phyloP scores from a whole-genome alignment of 1,140 invertebrate species.

The Bacillus rossius region DNA sequence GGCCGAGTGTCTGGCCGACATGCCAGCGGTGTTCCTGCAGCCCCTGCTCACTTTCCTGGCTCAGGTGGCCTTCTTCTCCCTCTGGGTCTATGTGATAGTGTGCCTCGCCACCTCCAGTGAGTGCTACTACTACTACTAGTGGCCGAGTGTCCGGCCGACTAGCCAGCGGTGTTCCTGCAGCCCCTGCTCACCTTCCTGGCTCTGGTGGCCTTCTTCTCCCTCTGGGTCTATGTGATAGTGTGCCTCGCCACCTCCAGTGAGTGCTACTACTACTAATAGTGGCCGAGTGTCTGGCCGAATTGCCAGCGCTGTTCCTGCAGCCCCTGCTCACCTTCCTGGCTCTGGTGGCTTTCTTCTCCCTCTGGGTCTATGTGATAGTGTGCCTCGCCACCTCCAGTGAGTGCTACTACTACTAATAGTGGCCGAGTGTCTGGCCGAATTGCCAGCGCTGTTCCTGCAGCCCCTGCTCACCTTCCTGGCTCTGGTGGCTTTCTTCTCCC shows the following conservation, averaged over 20 bases:
- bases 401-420: no score
- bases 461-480: slow-evolving; percentile 80
- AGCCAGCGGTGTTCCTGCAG: slow-evolving; percentile 83
- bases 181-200: slow-evolving; percentile 80
- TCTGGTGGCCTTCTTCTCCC: slow-evolving; percentile 71
- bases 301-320: slow-evolving; percentile 83
- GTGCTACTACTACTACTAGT: no score
- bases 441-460: slow-evolving; percentile 83
- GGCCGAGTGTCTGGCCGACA: no score
- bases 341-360: slow-evolving; percentile 71
- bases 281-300: no score
- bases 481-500: slow-evolving; percentile 71
- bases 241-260: slow-evolving; percentile 65
- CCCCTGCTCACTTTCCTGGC: slow-evolving; percentile 80
- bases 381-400: slow-evolving; percentile 65
- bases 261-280: no score
- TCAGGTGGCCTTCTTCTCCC: slow-evolving; percentile 71
- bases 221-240: slow-evolving; percentile 77
- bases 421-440: no score
- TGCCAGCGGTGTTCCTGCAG: slow-evolving; percentile 83
- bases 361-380: slow-evolving; percentile 77
- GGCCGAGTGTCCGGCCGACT: no score
- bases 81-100: slow-evolving; percentile 77
- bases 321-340: slow-evolving; percentile 80
- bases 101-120: slow-evolving; percentile 65